A percentile compares a stretch with the other conserved stretches of the same genome.
Conservation (phyloP, 2,797 vertebrate species). For the Chiloscyllium punctatum region DNA sequence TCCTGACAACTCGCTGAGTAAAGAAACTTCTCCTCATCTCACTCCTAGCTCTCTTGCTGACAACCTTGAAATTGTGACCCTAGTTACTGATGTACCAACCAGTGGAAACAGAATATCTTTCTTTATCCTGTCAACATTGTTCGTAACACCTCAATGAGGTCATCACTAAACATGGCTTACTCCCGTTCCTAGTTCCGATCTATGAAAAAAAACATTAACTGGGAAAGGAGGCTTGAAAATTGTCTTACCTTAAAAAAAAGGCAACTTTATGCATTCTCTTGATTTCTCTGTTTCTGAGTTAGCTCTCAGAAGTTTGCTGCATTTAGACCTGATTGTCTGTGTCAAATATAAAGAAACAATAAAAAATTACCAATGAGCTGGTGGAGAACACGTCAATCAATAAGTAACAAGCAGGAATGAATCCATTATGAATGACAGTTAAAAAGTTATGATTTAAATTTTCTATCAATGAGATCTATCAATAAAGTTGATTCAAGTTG, state of each 20-base stretch:
- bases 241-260: not conserved
- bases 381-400: not conserved
- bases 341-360: not conserved
- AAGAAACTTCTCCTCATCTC: too few relatives aligned
- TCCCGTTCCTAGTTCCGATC: too few relatives aligned
- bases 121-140: too few relatives aligned
- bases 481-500: not conserved
- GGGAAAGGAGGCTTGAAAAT: not conserved
- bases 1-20: too few relatives aligned
- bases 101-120: too few relatives aligned
- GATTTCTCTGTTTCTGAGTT: not conserved
- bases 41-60: too few relatives aligned
- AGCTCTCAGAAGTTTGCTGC: not conserved
- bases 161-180: too few relatives aligned
- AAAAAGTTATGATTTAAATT: not conserved
- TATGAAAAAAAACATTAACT: not conserved
- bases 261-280: not conserved
- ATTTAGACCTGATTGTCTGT: not conserved
- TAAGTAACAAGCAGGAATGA: not conserved
- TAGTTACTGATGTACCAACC: too few relatives aligned
- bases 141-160: too few relatives aligned
- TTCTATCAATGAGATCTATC: not conserved
- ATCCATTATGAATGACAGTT: not conserved
- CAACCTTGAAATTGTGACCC: too few relatives aligned
- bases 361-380: not conserved